A percentile compares a stretch with the other conserved stretches of the same genome.
These are phyloP conservation scores for Petrocephalus schoutedeni DNA, from an alignment of 2,797 vertebrate species.

Conservation along the genomic window DNA sequence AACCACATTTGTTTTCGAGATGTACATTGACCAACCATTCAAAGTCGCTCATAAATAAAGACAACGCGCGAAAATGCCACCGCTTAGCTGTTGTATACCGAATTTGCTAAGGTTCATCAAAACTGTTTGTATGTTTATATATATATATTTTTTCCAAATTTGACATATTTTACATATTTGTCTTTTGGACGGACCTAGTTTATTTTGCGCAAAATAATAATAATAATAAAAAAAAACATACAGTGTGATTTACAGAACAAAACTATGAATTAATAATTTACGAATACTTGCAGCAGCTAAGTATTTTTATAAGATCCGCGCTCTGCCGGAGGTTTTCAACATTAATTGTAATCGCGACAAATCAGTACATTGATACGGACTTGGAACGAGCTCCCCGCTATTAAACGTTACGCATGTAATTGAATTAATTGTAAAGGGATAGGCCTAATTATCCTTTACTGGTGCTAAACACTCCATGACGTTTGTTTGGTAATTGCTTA, in stretches of 20 bases:
- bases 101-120: background rate
- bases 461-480: background rate
- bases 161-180: background rate
- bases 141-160: background rate
- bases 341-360: background rate
- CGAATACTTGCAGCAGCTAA: background rate
- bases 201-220: background rate
- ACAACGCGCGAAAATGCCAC: background rate
- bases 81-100: background rate
- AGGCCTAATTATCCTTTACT: background rate
- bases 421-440: background rate
- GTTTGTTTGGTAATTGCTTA: background rate
- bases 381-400: background rate
- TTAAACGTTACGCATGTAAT: background rate
- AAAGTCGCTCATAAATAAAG: background rate
- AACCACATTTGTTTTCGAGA: conserved; percentile 34
- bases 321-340: background rate
- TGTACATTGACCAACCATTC: background rate
- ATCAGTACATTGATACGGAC: background rate
- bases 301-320: no score
- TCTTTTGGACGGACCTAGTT: background rate
- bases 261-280: background rate
- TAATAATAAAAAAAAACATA: background rate
- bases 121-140: background rate
- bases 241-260: background rate